phyloP scores from a whole-genome alignment of 2,797 vertebrate species.

The Smutsia gigantea region DNA sequence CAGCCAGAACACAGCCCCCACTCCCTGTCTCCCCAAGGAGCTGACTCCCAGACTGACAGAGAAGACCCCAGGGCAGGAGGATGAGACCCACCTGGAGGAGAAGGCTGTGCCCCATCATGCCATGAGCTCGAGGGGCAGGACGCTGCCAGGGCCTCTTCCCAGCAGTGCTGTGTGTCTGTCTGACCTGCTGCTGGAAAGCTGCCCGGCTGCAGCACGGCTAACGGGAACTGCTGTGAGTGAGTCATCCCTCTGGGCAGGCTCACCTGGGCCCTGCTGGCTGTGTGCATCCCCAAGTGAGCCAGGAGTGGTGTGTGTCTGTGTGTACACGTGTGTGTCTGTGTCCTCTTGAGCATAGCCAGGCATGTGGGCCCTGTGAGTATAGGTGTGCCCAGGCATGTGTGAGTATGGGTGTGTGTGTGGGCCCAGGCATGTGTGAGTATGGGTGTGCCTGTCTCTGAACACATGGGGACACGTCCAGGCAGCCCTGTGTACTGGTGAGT shows the following conservation, averaged over 20 bases:
- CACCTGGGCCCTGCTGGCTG: not conserved
- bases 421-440: not conserved
- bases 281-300: accelerated
- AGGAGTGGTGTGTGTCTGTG: not conserved
- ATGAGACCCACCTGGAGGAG: not conserved
- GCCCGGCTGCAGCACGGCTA: constrained; percentile 50
- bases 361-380: accelerated
- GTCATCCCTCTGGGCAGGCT: not conserved
- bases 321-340: accelerated
- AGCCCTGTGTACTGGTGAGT: not conserved
- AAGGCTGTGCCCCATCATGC: not conserved
- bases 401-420: not conserved
- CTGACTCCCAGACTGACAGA: not conserved
- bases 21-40: not conserved
- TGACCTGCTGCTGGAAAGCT: constrained; percentile 43
- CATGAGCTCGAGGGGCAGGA: accelerated
- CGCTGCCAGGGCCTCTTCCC: constrained; percentile 51
- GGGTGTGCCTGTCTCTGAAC: not conserved
- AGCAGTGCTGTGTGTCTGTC: not conserved
- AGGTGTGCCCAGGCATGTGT: not conserved
- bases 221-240: constrained; percentile 39
- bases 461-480: not conserved
- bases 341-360: accelerated
- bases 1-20: not conserved
- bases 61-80: not conserved